Evolutionary conservation across 2,113 vertebrate species (phyloP).

Genomic region (Cyanoliseus patagonus): DNA sequence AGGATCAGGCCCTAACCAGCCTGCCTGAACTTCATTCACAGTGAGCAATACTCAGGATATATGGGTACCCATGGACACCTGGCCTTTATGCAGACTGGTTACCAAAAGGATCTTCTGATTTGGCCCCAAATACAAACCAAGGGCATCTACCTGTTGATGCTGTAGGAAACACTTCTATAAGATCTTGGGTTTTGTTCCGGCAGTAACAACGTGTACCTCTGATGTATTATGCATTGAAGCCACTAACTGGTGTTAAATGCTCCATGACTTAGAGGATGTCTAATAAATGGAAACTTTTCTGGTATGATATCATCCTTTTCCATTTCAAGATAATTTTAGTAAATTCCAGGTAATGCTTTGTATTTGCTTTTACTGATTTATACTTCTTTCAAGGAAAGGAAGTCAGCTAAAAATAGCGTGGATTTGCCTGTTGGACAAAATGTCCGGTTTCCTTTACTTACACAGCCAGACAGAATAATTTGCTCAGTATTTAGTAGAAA

Average conservation of each 20-base stretch:
- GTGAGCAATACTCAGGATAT: not conserved
- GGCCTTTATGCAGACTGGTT: not conserved
- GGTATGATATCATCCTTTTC: not conserved
- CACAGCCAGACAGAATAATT: not conserved
- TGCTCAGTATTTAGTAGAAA: not conserved
- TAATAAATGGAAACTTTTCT: not conserved
- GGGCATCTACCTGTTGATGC: not conserved
- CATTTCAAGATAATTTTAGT: not conserved
- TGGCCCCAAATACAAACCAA: not conserved
- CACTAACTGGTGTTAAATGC: not conserved
- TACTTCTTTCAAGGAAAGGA: not conserved
- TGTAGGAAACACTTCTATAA: not conserved
- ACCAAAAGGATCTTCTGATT: not conserved
- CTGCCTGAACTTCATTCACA: not conserved
- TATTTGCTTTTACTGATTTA: constrained; percentile 35
- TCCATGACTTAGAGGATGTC: not conserved
- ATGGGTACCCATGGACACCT: not conserved
- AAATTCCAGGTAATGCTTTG: not conserved
- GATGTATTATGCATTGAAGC: not conserved
- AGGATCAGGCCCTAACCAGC: not conserved
- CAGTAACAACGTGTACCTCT: not conserved
- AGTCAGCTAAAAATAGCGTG: not conserved
- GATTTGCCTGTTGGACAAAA: not conserved
- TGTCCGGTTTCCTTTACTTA: not conserved
- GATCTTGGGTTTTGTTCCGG: not conserved